phyloP scores from a whole-genome alignment of 1,140 invertebrate genomes.

The Musca domestica region DNA sequence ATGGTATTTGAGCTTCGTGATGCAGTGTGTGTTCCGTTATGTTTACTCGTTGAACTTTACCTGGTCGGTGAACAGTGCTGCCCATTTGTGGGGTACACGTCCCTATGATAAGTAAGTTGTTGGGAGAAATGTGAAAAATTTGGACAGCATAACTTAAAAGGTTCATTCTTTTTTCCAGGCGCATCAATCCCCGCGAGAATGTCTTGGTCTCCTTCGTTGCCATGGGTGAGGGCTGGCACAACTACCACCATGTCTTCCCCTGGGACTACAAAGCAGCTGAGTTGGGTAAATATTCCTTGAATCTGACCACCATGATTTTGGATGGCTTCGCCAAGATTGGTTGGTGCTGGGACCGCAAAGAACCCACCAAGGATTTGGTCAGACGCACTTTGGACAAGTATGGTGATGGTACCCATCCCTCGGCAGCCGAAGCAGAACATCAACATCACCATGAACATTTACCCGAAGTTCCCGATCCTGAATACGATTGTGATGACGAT shows the following conservation, averaged over 20 bases:
- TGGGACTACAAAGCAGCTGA: conserved; percentile 72
- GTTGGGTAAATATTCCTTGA: conserved; percentile 55
- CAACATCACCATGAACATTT: conserved; percentile 38
- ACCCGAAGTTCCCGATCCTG: conserved; percentile 44
- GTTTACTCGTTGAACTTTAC: conserved; percentile 76
- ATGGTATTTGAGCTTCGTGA: conserved; percentile 61
- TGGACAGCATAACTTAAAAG: too few relatives aligned
- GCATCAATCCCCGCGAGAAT: conserved; percentile 66
- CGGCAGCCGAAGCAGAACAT: conserved; percentile 13
- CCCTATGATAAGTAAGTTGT: conserved; percentile 55
- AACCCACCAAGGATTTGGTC: conserved; percentile 61
- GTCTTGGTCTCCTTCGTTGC: conserved; percentile 60
- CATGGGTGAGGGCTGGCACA: conserved; percentile 81
- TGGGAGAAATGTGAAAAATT: too few relatives aligned
- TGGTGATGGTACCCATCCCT: conserved; percentile 63
- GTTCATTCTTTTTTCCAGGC: conserved; percentile 53
- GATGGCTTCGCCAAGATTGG: conserved; percentile 76
- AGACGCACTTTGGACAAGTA: conserved; percentile 57
- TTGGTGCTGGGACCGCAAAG: conserved; percentile 76
- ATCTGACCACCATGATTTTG: conserved; percentile 60
- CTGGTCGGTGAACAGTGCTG: conserved; percentile 77
- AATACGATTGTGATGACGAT: conserved; percentile 40
- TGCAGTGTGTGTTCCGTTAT: conserved; percentile 71
- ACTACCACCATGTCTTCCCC: conserved; percentile 91
- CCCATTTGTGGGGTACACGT: conserved; percentile 49